Evolutionary conservation across 2,113 vertebrate genomes (phyloP), one percentile per base, ranked within the genome.

Genomic region (Camelus bactrianus): DNA sequence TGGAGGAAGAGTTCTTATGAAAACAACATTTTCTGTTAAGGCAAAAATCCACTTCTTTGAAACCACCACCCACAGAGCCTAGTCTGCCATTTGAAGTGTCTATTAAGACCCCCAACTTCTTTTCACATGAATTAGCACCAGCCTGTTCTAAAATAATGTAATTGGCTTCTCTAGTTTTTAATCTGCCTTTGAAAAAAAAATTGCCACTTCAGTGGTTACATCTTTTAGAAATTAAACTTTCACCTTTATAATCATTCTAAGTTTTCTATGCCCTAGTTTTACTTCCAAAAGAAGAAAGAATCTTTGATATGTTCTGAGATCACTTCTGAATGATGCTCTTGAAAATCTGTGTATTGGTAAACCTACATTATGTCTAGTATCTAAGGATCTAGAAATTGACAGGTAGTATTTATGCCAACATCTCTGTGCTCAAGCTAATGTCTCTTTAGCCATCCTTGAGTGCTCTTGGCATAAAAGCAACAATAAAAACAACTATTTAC

Each of bases 401-500:
- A 70, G 52, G 19, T 64, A 54, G 32, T 62, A 80, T 58, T 52
- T 73, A 2, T 77, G 58, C 38, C 67, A 95, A 26, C 85, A 96
- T 85, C 70, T 86, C 81, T 96, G 20, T 82, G 35, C 16, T 79
- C 15, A 60, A 93, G 62, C 15, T 94, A 94, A 28, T 76, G 58
- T 89, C 89, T 93, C 77, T 79, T 92, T 70, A 95, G 79, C 26
- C 30, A 80, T 70, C 50, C n/a, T 91, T 75, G 76, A 56, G 60
- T 35, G 20, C 32, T 76, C 32, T 72, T 82, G n/a, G 28, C 72
- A 86, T 86, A 77, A 97, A 92, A 75, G 95, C 54, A 91, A 64
- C 56, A 87, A 83, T 81, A 96, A 94, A 70, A 97, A 91, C 70
- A 84, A 92, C 35, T n/a, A 89, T 93, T 96, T 95, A 91, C 30